Evolutionary conservation across 2,888 invertebrate genomes (phyloP).

Genomic region (Caenorhabditis angaria): DNA sequence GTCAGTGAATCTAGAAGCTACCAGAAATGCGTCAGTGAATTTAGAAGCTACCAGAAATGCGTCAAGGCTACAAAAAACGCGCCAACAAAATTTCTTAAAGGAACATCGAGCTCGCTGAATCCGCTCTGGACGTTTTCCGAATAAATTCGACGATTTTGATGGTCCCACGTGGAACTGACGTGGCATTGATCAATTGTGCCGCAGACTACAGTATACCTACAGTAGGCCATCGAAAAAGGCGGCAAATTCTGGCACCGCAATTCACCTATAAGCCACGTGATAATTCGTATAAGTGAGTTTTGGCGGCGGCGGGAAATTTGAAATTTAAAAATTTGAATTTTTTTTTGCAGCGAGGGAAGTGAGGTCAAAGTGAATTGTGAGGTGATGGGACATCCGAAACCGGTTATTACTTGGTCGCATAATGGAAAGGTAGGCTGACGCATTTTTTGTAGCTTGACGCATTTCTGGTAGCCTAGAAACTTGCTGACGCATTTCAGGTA

Average conservation of each 20-base stretch:
- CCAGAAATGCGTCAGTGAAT: no score
- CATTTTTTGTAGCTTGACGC: not conserved
- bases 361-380: constrained; percentile 54
- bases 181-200: constrained; percentile 22
- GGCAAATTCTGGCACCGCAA: constrained; percentile 30
- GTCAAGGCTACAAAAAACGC: no score
- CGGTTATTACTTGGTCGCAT: constrained; percentile 41
- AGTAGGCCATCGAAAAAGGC: constrained; percentile 32
- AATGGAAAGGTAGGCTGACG: constrained; percentile 33
- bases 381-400: constrained; percentile 50
- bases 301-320: not conserved
- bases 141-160: constrained; percentile 19
- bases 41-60: no score
- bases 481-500: no score
- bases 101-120: constrained; percentile 26
- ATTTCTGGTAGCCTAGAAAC: not conserved
- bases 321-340: not conserved
- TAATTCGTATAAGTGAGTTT: constrained; percentile 29
- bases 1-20: no score
- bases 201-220: constrained; percentile 25
- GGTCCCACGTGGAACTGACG: constrained; percentile 19
- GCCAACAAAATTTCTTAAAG: no score
- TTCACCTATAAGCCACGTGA: constrained; percentile 51
- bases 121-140: constrained; percentile 25
- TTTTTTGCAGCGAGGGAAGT: constrained; percentile 37